Conservation (phyloP, 2,888 invertebrate species). For the Clistopyga incitator region DNA sequence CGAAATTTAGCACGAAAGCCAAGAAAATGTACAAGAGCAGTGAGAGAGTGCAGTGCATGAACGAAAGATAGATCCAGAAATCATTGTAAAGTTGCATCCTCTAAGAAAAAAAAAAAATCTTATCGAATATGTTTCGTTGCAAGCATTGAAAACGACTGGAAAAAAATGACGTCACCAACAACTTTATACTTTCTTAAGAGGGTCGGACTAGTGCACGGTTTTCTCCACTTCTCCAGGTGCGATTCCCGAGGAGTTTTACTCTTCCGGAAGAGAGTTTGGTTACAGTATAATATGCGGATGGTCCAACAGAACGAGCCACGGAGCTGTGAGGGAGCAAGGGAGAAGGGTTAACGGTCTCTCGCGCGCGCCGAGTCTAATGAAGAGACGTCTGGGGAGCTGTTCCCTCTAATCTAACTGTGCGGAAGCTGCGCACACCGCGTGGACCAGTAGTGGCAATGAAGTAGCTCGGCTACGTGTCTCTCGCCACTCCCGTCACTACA, state of each 20-base stretch:
- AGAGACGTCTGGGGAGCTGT: slow-evolving; percentile 81
- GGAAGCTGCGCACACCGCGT: slow-evolving; percentile 69
- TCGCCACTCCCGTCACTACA: slow-evolving; percentile 22
- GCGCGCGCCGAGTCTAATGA: slow-evolving; percentile 77
- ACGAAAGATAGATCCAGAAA: too few relatives aligned
- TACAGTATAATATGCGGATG: slow-evolving; percentile 50
- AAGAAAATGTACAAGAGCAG: too few relatives aligned
- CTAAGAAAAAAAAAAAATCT: too few relatives aligned
- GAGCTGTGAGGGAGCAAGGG: slow-evolving; percentile 22
- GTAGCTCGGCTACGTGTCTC: slow-evolving; percentile 69
- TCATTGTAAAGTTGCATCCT: too few relatives aligned
- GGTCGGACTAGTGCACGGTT: neutral
- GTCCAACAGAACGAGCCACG: slow-evolving; percentile 56
- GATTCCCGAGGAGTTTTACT: slow-evolving; percentile 26
- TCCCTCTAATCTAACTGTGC: slow-evolving; percentile 80
- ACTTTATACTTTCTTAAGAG: neutral
- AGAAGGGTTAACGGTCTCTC: slow-evolving; percentile 73
- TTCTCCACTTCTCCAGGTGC: neutral
- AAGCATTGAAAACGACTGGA: neutral
- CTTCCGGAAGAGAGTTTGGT: slow-evolving; percentile 59
- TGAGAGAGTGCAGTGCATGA: neutral
- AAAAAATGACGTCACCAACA: neutral
- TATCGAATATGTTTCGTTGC: too few relatives aligned
- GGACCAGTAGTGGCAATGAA: slow-evolving; percentile 66
- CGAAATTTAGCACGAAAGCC: too few relatives aligned